Percentiles rank a stretch among this genome's conserved stretches.
Evolutionary conservation across 2,888 invertebrate species (phyloP).

Genomic region (Sepiola atlantica): DNA sequence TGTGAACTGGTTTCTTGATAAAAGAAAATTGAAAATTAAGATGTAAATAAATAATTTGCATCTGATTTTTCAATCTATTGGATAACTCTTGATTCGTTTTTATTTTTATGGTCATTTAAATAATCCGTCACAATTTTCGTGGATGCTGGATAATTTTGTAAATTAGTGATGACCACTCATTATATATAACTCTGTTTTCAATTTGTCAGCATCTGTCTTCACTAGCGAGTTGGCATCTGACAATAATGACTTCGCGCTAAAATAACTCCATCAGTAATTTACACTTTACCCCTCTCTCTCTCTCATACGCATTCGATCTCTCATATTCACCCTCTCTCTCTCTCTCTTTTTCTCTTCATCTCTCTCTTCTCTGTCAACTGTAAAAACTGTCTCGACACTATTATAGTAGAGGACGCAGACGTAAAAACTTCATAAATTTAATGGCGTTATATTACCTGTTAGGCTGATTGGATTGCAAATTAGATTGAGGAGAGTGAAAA

Average conservation of each 20-base stretch:
- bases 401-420: neutral
- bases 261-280: neutral
- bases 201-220: neutral
- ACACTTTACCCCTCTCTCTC: neutral
- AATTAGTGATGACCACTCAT: neutral
- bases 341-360: neutral
- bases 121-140: too few relatives aligned
- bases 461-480: neutral
- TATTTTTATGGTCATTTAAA: too few relatives aligned
- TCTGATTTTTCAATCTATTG: too few relatives aligned
- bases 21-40: too few relatives aligned
- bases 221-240: neutral
- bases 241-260: neutral
- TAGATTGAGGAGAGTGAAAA: neutral
- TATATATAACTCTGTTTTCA: neutral
- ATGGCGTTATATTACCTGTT: neutral
- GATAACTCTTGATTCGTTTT: too few relatives aligned
- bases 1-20: too few relatives aligned
- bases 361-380: neutral
- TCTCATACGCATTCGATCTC: too few relatives aligned
- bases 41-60: too few relatives aligned
- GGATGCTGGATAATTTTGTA: too few relatives aligned
- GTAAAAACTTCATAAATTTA: neutral
- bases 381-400: neutral
- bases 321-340: too few relatives aligned